Percentiles rank a stretch among this genome's conserved stretches.
These are phyloP conservation scores for Amiota communis DNA, from an alignment of 2,888 invertebrate species.

Conservation along the genomic window DNA sequence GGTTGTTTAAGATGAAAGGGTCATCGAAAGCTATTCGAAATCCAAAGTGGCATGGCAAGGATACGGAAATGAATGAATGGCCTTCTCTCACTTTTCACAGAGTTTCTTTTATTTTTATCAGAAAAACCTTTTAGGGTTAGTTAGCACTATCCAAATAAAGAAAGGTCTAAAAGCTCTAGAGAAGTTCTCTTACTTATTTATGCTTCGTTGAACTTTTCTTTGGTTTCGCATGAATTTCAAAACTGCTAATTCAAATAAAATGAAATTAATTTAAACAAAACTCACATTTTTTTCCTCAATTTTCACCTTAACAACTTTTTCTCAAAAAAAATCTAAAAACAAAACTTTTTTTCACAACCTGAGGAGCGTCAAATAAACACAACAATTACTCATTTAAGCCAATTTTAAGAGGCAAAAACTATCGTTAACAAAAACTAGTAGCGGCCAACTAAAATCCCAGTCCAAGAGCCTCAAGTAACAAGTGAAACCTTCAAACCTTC, in stretches of 20 bases:
- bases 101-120: no score
- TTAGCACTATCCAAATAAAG: no score
- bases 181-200: no score
- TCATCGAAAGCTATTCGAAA: no score
- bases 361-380: background rate
- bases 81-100: no score
- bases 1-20: no score
- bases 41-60: no score
- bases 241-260: slow-evolving; percentile 5
- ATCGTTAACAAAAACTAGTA: background rate
- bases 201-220: background rate
- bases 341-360: slow-evolving; percentile 13
- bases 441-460: background rate
- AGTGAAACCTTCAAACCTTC: slow-evolving; percentile 1
- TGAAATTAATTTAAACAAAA: background rate
- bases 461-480: slow-evolving; percentile 4
- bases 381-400: slow-evolving; percentile 14
- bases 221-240: background rate
- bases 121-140: no score
- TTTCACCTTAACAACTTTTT: background rate
- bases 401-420: background rate
- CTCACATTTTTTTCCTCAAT: background rate
- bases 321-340: background rate
- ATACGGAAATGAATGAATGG: no score
- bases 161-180: no score